Conservation (phyloP, 2,888 invertebrate species). For the Clepsis dumicolana region DNA sequence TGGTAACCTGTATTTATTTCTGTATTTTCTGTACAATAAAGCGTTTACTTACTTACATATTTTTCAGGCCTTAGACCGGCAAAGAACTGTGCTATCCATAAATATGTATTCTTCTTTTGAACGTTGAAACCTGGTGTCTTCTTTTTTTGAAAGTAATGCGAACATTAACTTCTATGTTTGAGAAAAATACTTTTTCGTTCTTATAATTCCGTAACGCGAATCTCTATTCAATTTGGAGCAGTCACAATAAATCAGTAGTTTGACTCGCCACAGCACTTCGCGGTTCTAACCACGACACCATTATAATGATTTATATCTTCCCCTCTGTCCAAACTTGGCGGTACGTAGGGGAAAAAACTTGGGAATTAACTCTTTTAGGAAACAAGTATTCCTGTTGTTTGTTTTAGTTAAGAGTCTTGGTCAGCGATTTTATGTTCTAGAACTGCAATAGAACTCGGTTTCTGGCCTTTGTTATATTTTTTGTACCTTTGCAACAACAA, state of each 20-base stretch:
- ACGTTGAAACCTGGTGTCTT: too few relatives aligned
- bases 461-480: neutral
- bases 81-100: too few relatives aligned
- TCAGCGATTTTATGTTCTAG: slow-evolving; percentile 7
- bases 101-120: too few relatives aligned
- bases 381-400: slow-evolving; percentile 34
- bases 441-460: neutral
- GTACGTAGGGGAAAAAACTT: slow-evolving; percentile 18
- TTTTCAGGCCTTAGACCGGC: too few relatives aligned
- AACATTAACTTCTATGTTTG: too few relatives aligned
- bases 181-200: neutral
- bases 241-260: slow-evolving; percentile 4
- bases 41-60: too few relatives aligned
- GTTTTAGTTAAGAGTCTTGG: slow-evolving; percentile 25
- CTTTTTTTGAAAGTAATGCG: too few relatives aligned
- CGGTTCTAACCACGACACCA: slow-evolving; percentile 16
- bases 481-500: neutral
- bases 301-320: slow-evolving; percentile 36
- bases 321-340: slow-evolving; percentile 20
- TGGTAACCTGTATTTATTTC: too few relatives aligned
- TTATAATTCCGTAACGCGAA: neutral
- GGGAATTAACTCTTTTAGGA: slow-evolving; percentile 22
- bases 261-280: slow-evolving; percentile 1
- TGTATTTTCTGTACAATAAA: too few relatives aligned
- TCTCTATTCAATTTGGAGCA: neutral